Evolutionary conservation across 2,797 vertebrate genomes (phyloP), one percentile per base, ranked within the genome.

Genomic region (Micromesistius poutassou): DNA sequence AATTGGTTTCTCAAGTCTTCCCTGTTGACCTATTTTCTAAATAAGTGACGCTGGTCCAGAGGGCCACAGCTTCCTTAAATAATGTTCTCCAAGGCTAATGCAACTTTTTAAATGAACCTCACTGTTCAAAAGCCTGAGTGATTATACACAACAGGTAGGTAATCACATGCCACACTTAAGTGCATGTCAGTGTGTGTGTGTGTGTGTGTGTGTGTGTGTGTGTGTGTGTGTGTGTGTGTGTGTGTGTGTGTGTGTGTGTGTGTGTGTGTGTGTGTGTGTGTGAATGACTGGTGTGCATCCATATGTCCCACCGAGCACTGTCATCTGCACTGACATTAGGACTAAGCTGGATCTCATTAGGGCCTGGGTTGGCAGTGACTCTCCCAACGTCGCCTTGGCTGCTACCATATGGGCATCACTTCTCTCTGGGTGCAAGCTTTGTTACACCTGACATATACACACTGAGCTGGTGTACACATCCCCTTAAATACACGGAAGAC

Each of bases 281-380:
- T 79, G 80, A 75, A 78, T 86, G 82, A 66, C 84, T 86, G 84
- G 84, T 81, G 88, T 77, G 77, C 93, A 89, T 87, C 88, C 87
- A 90, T 87, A 89, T 90, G 88, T 89, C 89, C 90, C 90, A 91
- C 87, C 92, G 90, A 91, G 89, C 89, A 88, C 90, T 91, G 91
- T 93, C 93, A 94, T 92, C 89, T 87, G 88, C 91, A 90, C 88
- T 94, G 91, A 93, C 92, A 92, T 91, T 88, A 90, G 88, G 89
- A 87, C 90, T 92, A 93, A 94, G 91, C 92, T 93, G 92, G 91
- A 94, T 94, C 93, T 94, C 91, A 93, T 95, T 94, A 93, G 92
- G 89, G 91, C 87, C 89, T 91, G 91, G 90, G 62, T 28, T 94
- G 93, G 91, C 93, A 92, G 88, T 91, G 91, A 94, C 93, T 91